Base-by-base conservation (phyloP, 2,888 invertebrate species). In the Clunio marinus region DNA sequence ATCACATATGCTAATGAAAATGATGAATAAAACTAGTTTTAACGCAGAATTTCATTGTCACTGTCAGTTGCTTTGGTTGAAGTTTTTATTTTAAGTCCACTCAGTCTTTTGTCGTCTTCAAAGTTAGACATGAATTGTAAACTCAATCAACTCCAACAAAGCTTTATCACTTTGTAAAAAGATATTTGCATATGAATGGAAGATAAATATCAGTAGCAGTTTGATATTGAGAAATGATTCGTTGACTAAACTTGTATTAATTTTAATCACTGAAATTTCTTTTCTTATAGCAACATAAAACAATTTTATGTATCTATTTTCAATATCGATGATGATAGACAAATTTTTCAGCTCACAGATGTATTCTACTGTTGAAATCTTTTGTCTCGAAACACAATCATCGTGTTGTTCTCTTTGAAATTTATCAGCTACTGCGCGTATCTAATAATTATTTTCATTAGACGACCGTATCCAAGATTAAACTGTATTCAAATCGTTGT, bases 381-480 rank as follows among this genome's bases (percentile, higher is more conserved):
- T 22, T 51, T n/a, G 22, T 51, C 8, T 51, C 20, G 2, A 17
- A 22, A 51, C 51, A 51, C 51, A 51, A 51, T 51, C 22, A 32
- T 17, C 22, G 8, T 7, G 22, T 51, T 51, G 51, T 51, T 51
- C 51, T 51, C 51, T 51, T 51, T 51, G 8, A 51, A 51, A 51
- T 28, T 7, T 60, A 60, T 35, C 60, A 60, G 60, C 60, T 60
- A 60, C 60, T 60, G 60, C 60, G 60, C 60, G 60, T 60, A 60
- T 32, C 60, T 35, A 60, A 60, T 60, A 60, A 60, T 60, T 58
- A 58, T 58, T 58, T 51, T 22, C 41, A 41, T 41, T 41, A n/a
- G 10, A 2, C n/a, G 41, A n/a, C n/a, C n/a, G 32, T 32, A 32
- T 32, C 4, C 32, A 32, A 32, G 5, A 32, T 32, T 32, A 7